Evolutionary conservation across 53 echinoderm and acorn worm species (phyloP).

Genomic region (Arbacia lixula): DNA sequence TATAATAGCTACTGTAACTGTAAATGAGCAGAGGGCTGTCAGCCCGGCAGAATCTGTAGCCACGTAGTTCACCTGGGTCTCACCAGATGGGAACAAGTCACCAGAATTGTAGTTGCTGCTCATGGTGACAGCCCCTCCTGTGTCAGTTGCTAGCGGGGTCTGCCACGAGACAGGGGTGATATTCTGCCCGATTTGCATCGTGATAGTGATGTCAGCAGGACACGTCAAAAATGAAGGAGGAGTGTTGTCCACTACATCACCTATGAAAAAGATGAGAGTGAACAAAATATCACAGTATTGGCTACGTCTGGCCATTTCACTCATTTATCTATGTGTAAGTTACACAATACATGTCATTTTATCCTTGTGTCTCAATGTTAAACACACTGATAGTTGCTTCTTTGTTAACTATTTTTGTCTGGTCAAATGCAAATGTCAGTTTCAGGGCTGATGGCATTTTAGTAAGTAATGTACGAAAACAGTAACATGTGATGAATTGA

Average conservation of each 20-base stretch:
- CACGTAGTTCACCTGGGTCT: constrained; percentile 33
- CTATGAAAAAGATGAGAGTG: not conserved
- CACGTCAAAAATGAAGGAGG: constrained; percentile 38
- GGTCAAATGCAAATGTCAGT: too few relatives aligned
- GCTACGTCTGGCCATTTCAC: too few relatives aligned
- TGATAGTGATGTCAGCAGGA: constrained; percentile 28
- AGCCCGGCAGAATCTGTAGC: constrained; percentile 54
- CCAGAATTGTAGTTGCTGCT: constrained; percentile 39
- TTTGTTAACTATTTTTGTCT: too few relatives aligned
- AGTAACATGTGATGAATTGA: too few relatives aligned
- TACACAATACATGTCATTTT: too few relatives aligned
- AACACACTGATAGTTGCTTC: too few relatives aligned
- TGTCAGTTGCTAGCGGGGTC: constrained; percentile 42
- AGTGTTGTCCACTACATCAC: constrained; percentile 17
- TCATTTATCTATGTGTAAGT: too few relatives aligned
- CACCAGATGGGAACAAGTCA: constrained; percentile 21
- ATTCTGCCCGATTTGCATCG: not conserved
- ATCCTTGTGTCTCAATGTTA: too few relatives aligned
- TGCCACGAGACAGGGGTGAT: constrained; percentile 29
- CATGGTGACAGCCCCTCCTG: constrained; percentile 41
- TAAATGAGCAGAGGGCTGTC: constrained; percentile 56
- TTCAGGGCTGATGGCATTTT: too few relatives aligned
- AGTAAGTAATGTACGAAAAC: too few relatives aligned
- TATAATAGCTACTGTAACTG: constrained; percentile 36
- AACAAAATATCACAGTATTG: too few relatives aligned